Conservation (phyloP, 2,113 vertebrate genomes). For the Calypte anna region DNA sequence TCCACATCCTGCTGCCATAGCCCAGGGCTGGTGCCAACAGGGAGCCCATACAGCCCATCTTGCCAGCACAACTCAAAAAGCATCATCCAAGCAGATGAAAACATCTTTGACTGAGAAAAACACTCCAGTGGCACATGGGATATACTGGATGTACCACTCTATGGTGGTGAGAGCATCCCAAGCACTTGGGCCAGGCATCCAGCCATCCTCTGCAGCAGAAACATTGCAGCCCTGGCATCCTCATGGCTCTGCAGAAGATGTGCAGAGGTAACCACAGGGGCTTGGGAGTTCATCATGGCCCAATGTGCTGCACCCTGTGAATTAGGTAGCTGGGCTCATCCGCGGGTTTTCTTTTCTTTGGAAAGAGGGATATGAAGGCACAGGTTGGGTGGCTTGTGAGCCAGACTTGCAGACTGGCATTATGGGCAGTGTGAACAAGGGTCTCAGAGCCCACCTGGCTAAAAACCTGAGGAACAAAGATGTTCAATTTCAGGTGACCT, state of each 20-base stretch:
- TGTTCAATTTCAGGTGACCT: not conserved
- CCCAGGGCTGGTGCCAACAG: not conserved
- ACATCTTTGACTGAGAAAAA: not conserved
- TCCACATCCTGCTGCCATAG: accelerated
- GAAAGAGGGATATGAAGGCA: not conserved
- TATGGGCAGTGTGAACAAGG: accelerated
- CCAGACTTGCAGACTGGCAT: not conserved
- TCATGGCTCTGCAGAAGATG: accelerated
- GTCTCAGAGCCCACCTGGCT: not conserved
- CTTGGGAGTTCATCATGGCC: no score
- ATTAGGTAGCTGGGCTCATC: not conserved
- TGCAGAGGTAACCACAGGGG: accelerated
- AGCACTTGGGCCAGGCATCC: accelerated
- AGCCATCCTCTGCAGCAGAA: not conserved
- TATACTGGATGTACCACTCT: not conserved
- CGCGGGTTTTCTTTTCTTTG: not conserved
- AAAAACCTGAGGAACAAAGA: not conserved
- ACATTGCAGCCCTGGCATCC: accelerated
- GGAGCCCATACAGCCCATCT: accelerated
- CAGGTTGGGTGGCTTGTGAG: not conserved
- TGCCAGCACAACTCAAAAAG: accelerated
- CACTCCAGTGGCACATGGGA: not conserved
- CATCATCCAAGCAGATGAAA: not conserved
- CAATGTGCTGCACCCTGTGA: accelerated
- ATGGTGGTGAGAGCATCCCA: accelerated